Percentiles rank a stretch among this genome's conserved stretches.
These are phyloP conservation scores for Alca torda DNA, from an alignment of 2,797 vertebrate genomes.

Conservation along the genomic window DNA sequence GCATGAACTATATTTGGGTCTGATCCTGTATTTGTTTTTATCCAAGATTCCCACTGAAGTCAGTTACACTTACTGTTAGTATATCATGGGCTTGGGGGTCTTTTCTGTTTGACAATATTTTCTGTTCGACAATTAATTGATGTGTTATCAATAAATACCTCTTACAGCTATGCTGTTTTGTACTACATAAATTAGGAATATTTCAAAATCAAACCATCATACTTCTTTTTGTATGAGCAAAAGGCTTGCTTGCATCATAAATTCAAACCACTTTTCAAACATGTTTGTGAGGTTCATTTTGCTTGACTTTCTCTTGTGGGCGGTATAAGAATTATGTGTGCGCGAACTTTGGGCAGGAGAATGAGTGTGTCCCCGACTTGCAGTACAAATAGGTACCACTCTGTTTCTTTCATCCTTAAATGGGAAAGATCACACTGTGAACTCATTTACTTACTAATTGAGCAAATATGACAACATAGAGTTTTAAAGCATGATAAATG, in stretches of 20 bases:
- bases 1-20: not conserved
- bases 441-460: not conserved
- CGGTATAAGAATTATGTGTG: accelerated
- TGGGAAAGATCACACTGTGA: not conserved
- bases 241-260: not conserved
- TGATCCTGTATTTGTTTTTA: not conserved
- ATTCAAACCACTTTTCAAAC: not conserved
- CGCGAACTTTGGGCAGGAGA: not conserved
- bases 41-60: not conserved
- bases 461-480: not conserved
- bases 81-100: not conserved
- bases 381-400: accelerated
- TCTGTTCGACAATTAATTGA: not conserved
- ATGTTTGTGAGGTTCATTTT: not conserved
- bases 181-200: not conserved
- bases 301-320: not conserved
- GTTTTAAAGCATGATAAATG: not conserved
- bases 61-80: not conserved
- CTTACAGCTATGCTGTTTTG: not conserved
- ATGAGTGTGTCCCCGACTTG: not conserved
- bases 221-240: not conserved
- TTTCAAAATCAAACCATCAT: not conserved
- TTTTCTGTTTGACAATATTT: not conserved
- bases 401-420: not conserved
- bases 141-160: not conserved